These are phyloP conservation scores for Dicentrarchus labrax DNA, from an alignment of 2,113 vertebrate genomes.

Conservation along the genomic window DNA sequence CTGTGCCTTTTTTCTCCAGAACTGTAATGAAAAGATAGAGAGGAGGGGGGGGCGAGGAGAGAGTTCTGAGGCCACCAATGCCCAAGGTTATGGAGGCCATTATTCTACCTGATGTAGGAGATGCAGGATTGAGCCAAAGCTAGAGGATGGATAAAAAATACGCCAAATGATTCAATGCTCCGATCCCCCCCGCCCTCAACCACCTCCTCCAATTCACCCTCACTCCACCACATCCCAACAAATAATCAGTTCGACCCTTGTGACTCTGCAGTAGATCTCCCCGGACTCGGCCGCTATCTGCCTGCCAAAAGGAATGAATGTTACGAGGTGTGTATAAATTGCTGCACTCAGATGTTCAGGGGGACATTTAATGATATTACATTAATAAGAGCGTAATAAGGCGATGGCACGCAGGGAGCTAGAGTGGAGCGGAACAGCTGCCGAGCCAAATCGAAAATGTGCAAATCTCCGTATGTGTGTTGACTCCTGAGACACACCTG, in stretches of 20 bases:
- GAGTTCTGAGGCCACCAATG: slow-evolving; percentile 46
- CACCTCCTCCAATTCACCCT: neutral
- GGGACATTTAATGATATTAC: slow-evolving; percentile 74
- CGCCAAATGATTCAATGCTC: slow-evolving; percentile 62
- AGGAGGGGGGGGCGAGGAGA: slow-evolving; percentile 11
- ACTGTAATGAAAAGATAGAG: slow-evolving; percentile 73
- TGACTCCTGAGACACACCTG: slow-evolving; percentile 52
- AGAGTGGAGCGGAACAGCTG: slow-evolving; percentile 70
- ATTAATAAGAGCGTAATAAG: slow-evolving; percentile 77
- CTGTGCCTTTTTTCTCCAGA: slow-evolving; percentile 40
- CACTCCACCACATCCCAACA: slow-evolving; percentile 40
- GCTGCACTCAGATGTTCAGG: slow-evolving; percentile 67
- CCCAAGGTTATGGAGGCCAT: slow-evolving; percentile 78
- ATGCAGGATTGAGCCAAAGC: slow-evolving; percentile 69
- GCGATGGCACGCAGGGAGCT: slow-evolving; percentile 52
- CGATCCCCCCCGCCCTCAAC: neutral
- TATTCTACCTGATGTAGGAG: slow-evolving; percentile 74
- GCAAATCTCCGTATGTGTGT: slow-evolving; percentile 40
- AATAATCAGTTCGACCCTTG: slow-evolving; percentile 59
- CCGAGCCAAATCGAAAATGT: slow-evolving; percentile 66
- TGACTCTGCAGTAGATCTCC: slow-evolving; percentile 63
- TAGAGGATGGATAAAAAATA: slow-evolving; percentile 76
- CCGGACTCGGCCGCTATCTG: slow-evolving; percentile 30
- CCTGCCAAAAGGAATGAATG: slow-evolving; percentile 59
- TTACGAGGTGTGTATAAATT: slow-evolving; percentile 55